These are phyloP conservation scores for Meloidogyne floridensis DNA, from an alignment of 1,140 invertebrate genomes.

Conservation along the genomic window DNA sequence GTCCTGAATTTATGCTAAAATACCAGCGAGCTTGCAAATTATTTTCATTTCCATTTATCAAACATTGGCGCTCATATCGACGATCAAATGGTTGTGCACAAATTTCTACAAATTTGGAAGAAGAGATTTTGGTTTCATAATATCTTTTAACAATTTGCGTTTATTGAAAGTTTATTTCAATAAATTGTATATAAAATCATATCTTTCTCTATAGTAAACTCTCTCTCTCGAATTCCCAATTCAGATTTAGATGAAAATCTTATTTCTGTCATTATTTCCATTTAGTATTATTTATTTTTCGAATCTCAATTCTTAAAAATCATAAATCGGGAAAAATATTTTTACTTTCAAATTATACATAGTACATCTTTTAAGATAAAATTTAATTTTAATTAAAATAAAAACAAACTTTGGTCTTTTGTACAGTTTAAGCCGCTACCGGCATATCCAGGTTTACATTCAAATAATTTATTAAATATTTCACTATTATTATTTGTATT, in stretches of 20 bases:
- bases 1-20: constrained; percentile 25
- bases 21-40: constrained; percentile 43
- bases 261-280: too few relatives aligned
- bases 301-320: too few relatives aligned
- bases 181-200: too few relatives aligned
- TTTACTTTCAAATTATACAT: too few relatives aligned
- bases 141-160: too few relatives aligned
- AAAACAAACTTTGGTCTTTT: constrained; percentile 27
- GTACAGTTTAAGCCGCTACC: constrained; percentile 53
- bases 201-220: too few relatives aligned
- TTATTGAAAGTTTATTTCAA: too few relatives aligned
- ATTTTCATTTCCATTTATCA: constrained; percentile 13
- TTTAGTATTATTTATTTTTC: too few relatives aligned
- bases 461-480: constrained; percentile 52
- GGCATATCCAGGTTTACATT: constrained; percentile 46
- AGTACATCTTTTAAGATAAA: not conserved
- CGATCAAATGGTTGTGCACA: constrained; percentile 45
- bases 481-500: not conserved
- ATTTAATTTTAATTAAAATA: constrained; percentile 5
- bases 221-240: too few relatives aligned
- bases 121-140: too few relatives aligned
- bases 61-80: constrained; percentile 49
- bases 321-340: constrained; percentile 18
- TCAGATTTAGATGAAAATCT: too few relatives aligned
- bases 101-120: not conserved